Base-by-base conservation (phyloP, 2,888 invertebrate species). In the Theretra japonica region DNA sequence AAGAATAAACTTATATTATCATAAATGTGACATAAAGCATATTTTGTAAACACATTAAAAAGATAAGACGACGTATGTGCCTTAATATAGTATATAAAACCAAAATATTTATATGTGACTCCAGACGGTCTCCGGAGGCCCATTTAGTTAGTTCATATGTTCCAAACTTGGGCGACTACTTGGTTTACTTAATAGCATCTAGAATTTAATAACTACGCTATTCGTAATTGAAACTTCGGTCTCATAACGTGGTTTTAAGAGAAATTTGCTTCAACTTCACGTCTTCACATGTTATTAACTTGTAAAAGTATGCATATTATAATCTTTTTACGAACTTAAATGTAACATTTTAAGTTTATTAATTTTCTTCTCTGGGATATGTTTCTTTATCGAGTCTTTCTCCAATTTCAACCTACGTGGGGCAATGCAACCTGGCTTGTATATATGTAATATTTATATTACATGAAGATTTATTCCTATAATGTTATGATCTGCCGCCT, bases 111-210 rank as follows among this genome's bases (percentile, higher is more conserved):
- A 25, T 65, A 65, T 65, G 23, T 23, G 5, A 6, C 48, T 65
- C 17, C 65, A 48, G 65, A 48, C 48, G 41, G 48, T 23, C 65
- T 23, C 65, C 23, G 41, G 6, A 65, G 65, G 15, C 65, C 65
- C 48, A 65, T 65, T 65, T 23, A 41, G 65, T 65, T 65, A 65
- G 48, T 65, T 48, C 48, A 65, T 48, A 65, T 48, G 48, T 48
- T 48, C 41, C 21, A 23, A 65, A 65, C 41, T 65, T 65, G 23
- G 23, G 65, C 65, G 48, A 48, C 65, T 48, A 65, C 65, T 48
- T 23, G 48, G 48, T 48, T 65, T 65, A 48, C 65, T 65, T 65
- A 65, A 65, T 65, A 65, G 65, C 65, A 65, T 65, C 48, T 48
- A 48, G 65, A 48, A 65, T 65, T 65, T 65, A 65, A 65, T 65